Conservation (phyloP, 2,888 invertebrate genomes). For the Lycaena phlaeas region DNA sequence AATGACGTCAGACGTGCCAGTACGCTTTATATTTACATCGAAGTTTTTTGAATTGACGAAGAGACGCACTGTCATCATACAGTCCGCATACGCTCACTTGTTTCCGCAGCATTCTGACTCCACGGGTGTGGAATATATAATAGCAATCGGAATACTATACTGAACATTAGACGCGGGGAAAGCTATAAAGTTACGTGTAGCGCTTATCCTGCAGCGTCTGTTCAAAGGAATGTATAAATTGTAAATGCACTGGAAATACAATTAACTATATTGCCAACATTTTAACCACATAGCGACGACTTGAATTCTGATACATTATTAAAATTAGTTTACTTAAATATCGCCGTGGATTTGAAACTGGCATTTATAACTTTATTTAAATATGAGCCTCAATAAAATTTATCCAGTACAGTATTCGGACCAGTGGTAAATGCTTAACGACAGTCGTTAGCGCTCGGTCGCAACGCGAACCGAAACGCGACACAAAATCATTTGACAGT, state of each 20-base stretch:
- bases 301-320: no score
- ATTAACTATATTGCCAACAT: no score
- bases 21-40: no score
- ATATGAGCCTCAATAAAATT: no score
- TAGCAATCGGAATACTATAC: not conserved
- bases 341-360: no score
- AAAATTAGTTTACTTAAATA: no score
- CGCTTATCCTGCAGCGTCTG: not conserved
- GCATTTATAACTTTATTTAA: no score
- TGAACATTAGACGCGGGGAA: not conserved
- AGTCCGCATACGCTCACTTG: not conserved
- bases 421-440: not conserved
- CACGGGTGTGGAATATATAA: conserved; percentile 24
- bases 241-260: not conserved
- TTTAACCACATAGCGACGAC: no score
- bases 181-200: not conserved
- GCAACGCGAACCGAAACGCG: conserved; percentile 57
- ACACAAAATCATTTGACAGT: conserved; percentile 66
- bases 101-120: conserved; percentile 32
- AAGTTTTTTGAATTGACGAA: no score
- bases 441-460: conserved; percentile 27
- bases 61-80: not conserved
- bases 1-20: no score
- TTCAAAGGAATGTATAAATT: not conserved
- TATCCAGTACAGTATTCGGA: not conserved